Percentiles rank a stretch among this genome's conserved stretches.
These are phyloP conservation scores for Vanessa tameamea DNA, from an alignment of 1,140 invertebrate genomes.

Conservation along the genomic window DNA sequence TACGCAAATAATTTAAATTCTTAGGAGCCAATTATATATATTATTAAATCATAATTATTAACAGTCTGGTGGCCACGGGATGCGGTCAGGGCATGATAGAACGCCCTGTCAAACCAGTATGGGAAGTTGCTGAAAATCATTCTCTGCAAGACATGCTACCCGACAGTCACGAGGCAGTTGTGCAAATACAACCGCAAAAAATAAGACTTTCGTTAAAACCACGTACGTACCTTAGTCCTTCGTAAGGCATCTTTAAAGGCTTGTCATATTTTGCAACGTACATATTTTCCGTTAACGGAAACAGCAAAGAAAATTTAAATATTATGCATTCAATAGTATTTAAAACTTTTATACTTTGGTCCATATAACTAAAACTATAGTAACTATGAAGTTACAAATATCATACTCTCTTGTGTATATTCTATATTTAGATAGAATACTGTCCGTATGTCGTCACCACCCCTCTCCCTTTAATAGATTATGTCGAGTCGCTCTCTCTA, in stretches of 20 bases:
- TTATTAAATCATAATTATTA: not conserved
- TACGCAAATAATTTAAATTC: not conserved
- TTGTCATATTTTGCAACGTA: slow-evolving; percentile 3
- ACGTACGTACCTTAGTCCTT: slow-evolving; percentile 49
- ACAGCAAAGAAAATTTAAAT: not conserved
- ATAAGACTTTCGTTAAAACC: slow-evolving; percentile 68
- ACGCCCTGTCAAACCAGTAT: slow-evolving; percentile 56
- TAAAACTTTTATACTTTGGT: too few relatives aligned
- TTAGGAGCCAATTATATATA: not conserved
- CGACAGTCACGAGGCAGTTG: slow-evolving; percentile 53
- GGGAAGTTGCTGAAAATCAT: slow-evolving; percentile 60
- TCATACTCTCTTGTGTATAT: too few relatives aligned
- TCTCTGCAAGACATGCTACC: slow-evolving; percentile 64
- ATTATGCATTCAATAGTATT: not conserved
- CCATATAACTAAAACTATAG: too few relatives aligned
- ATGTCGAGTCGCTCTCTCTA: too few relatives aligned
- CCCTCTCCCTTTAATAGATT: too few relatives aligned
- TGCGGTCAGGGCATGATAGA: slow-evolving; percentile 69
- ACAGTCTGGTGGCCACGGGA: slow-evolving; percentile 63
- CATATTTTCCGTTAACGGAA: not conserved
- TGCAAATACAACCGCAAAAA: slow-evolving; percentile 75
- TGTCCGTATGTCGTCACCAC: too few relatives aligned
- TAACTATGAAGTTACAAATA: too few relatives aligned
- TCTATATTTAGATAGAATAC: too few relatives aligned
- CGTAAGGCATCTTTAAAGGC: not conserved